Percentiles rank a stretch among this genome's conserved stretches.
Evolutionary conservation across 2,797 vertebrate species (phyloP).

Genomic region (Paratrypauchen microcephalus): DNA sequence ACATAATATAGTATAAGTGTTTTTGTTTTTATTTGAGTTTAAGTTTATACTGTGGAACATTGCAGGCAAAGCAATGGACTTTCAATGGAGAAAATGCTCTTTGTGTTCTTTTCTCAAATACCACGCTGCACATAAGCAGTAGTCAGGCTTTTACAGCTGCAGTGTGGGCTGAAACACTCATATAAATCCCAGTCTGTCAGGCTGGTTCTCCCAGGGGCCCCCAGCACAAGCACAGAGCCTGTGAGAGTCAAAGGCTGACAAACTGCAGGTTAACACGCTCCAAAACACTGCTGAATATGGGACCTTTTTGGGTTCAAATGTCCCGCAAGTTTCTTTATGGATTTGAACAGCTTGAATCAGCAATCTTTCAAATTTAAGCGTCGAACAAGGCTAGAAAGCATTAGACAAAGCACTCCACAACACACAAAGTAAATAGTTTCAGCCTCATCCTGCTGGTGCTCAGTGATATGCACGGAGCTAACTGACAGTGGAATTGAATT

Average conservation of each 20-base stretch:
- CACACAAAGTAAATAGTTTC: slow-evolving; percentile 57
- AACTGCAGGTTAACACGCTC: slow-evolving; percentile 9
- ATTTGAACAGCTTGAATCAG: slow-evolving; percentile 44
- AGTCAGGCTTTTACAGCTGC: neutral
- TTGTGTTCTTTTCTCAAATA: neutral
- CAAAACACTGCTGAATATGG: slow-evolving; percentile 38
- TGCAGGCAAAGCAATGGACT: no score
- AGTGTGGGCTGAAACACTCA: slow-evolving; percentile 4
- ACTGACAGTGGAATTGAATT: slow-evolving; percentile 55
- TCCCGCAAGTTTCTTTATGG: slow-evolving; percentile 20
- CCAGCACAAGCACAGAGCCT: neutral
- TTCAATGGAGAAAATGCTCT: neutral
- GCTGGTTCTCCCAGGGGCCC: neutral
- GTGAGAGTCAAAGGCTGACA: slow-evolving; percentile 11
- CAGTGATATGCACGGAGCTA: slow-evolving; percentile 53
- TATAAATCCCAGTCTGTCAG: slow-evolving; percentile 1
- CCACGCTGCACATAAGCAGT: neutral
- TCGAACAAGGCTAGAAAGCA: slow-evolving; percentile 50
- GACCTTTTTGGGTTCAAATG: slow-evolving; percentile 23
- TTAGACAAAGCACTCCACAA: slow-evolving; percentile 43
- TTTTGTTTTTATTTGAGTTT: no score
- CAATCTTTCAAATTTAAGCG: slow-evolving; percentile 37
- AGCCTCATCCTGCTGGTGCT: slow-evolving; percentile 44
- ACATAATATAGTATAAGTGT: no score
- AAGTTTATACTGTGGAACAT: no score